Base-by-base conservation (phyloP, 2,888 invertebrate genomes). In the Lasioglossum leucozonium region DNA sequence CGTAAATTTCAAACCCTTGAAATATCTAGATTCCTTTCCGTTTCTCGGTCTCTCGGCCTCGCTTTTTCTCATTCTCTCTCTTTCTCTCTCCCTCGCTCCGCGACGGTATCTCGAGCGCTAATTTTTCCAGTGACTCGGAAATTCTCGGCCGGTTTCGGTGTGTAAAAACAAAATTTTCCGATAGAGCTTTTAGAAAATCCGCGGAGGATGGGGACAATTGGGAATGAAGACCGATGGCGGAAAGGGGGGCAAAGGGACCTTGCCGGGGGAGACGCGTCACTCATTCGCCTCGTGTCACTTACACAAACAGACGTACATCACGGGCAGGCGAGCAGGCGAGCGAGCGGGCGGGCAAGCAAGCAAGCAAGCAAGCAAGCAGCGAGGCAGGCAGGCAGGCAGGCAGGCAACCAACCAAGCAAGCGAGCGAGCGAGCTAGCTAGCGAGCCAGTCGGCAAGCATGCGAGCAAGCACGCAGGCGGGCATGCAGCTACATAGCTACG, bases 261-360 rank as follows among this genome's bases (percentile, higher is more conserved):
- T 87, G 87, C 83, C 83, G 81, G 86, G 88, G 67, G 90, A 92
- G 92, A 94, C 92, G 92, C 92, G 94, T 94, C 95, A 94, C 93
- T 95, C 94, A 94, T 92, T 94, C 91, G 91, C 91, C 92, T 90
- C 93, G 93, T 94, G 94, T 95, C 95, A 94, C 94, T 95, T 95
- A 94, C 95, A 95, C 94, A 94, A 95, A 94, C 95, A 94, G 94
- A 94, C 94, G 94, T 94, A 94, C 94, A 94, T 95, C 94, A 94
- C 92, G 92, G 91, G 89, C 94, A 93, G 93, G 88, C 86, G 86
- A 91, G 89, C 89, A 90, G 89, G 90, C 92, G 88, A 89, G 87
- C 86, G 85, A 88, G 90, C 47, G 22, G 42, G 13, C 44, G 0
- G 0, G 40, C 71, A 72, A 11, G n/a, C 55, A 18, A 22, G 74